Conservation (phyloP, 1,140 invertebrate genomes). For the Pachypeltis micranthus region DNA sequence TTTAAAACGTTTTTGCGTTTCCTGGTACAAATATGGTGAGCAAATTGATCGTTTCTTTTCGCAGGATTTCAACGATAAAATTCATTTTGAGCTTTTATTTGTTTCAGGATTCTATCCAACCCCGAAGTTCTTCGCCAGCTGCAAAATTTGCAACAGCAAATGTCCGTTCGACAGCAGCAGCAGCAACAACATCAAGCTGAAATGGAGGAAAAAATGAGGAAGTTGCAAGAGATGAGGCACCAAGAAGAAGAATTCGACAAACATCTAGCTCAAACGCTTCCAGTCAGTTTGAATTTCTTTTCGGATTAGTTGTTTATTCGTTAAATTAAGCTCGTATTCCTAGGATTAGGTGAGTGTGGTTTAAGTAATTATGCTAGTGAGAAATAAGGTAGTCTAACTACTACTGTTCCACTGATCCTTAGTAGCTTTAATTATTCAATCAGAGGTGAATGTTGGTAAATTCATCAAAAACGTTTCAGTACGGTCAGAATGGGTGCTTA, state of each 20-base stretch:
- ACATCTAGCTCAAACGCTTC: conserved; percentile 56
- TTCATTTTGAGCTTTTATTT: no score
- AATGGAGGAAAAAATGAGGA: conserved; percentile 56
- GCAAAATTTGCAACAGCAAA: conserved; percentile 45
- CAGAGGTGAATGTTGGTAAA: no score
- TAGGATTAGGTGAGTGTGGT: no score
- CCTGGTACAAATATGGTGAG: no score
- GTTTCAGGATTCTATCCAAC: conserved; percentile 49
- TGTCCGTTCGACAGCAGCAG: conserved; percentile 35
- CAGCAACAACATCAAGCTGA: conserved; percentile 41
- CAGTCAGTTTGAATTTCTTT: conserved; percentile 37
- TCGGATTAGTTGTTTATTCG: conserved; percentile 8
- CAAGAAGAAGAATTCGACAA: conserved; percentile 69
- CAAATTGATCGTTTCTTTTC: no score
- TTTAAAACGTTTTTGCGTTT: no score
- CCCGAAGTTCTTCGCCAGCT: conserved; percentile 58
- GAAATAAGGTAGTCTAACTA: no score
- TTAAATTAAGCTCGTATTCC: background rate
- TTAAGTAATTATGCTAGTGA: no score
- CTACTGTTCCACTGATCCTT: background rate
- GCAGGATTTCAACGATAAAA: no score
- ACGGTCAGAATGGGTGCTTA: no score
- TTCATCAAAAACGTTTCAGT: no score
- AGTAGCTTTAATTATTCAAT: no score
- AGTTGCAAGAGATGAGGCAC: conserved; percentile 56